These are phyloP conservation scores for Turritopsis dohrnii DNA, from an alignment of 30 jellyfish, hydroid and myxozoan species.

Conservation along the genomic window DNA sequence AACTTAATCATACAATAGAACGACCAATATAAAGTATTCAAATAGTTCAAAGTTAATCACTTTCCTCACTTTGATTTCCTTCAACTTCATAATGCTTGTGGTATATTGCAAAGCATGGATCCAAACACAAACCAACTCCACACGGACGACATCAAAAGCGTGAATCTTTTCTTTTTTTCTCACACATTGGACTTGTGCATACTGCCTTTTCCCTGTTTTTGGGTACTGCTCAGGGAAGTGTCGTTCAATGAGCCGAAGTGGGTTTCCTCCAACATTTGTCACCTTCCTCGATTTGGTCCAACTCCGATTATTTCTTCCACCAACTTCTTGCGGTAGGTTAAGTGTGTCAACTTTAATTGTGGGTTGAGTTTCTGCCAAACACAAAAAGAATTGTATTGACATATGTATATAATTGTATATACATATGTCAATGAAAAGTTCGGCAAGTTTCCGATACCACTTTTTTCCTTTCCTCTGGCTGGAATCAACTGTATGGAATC, in stretches of 20 bases:
- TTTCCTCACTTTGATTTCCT: too few relatives aligned
- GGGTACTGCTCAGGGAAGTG: not conserved
- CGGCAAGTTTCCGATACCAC: slow-evolving; percentile 27
- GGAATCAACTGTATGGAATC: slow-evolving; percentile 20
- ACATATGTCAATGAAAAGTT: slow-evolving; percentile 16
- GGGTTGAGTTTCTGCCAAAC: slow-evolving; percentile 19
- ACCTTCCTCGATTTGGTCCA: too few relatives aligned
- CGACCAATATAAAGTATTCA: too few relatives aligned
- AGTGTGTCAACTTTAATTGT: not conserved
- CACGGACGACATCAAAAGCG: too few relatives aligned
- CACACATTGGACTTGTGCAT: not conserved
- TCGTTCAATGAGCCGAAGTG: not conserved
- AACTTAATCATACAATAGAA: too few relatives aligned
- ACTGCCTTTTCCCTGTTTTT: not conserved
- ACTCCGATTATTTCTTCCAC: too few relatives aligned
- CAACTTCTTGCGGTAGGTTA: not conserved
- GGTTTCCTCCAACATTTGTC: not conserved
- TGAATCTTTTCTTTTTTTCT: too few relatives aligned
- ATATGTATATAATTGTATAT: too few relatives aligned
- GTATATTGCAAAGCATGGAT: too few relatives aligned
- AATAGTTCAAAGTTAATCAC: too few relatives aligned
- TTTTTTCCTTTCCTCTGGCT: slow-evolving; percentile 19
- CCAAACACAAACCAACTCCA: too few relatives aligned
- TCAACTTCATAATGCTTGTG: too few relatives aligned
- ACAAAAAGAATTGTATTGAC: slow-evolving; percentile 23